These are phyloP conservation scores for Corythaeola cristata DNA, from an alignment of 2,113 vertebrate genomes.

Conservation along the genomic window DNA sequence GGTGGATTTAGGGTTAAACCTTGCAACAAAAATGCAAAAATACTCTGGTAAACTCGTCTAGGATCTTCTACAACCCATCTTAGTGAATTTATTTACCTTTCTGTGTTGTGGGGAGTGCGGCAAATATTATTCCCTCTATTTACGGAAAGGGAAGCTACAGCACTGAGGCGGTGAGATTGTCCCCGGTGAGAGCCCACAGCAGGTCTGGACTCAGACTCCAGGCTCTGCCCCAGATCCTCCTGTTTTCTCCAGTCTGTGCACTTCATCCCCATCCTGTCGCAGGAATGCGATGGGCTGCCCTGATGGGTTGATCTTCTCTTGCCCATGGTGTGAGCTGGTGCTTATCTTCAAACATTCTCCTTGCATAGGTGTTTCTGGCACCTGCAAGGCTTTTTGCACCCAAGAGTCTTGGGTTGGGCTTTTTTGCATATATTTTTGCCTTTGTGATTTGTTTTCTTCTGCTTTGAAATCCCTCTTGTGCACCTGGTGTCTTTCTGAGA, in stretches of 20 bases:
- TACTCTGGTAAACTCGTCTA: background rate
- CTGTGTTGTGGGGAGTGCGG: background rate
- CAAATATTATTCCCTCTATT: background rate
- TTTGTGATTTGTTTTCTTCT: background rate
- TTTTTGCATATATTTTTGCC: background rate
- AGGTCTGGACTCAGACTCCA: background rate
- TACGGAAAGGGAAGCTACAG: background rate
- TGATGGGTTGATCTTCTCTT: background rate
- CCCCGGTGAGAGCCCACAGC: background rate
- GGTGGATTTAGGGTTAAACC: background rate
- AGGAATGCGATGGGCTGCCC: background rate
- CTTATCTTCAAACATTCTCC: background rate
- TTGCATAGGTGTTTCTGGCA: background rate
- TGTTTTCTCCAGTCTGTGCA: background rate
- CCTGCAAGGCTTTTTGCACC: background rate
- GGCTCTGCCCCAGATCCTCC: background rate
- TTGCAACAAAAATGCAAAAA: background rate
- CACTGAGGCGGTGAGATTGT: background rate
- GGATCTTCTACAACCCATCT: background rate
- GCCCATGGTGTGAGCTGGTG: background rate
- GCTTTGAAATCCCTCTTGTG: background rate
- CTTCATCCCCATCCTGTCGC: background rate
- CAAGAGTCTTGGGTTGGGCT: background rate
- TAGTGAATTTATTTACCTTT: background rate
- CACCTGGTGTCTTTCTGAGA: background rate